These are phyloP conservation scores for Stomatorhinus ivindoensis DNA, from an alignment of 2,113 vertebrate genomes.

Conservation along the genomic window DNA sequence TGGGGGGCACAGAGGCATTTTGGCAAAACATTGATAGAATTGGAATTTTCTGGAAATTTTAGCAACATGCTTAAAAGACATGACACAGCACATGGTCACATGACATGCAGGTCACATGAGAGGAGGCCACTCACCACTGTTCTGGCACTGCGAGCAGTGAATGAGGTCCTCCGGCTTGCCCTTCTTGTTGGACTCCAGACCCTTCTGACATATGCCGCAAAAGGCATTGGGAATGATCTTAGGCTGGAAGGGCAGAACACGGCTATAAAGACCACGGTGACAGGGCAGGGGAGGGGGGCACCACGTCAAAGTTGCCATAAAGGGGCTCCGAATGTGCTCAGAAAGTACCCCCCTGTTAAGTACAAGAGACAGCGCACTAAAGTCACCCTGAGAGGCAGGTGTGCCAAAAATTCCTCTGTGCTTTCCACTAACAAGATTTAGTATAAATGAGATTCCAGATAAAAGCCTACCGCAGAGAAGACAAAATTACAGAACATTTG, in stretches of 20 bases:
- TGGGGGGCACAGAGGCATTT: slow-evolving; percentile 40
- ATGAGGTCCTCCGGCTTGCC: slow-evolving; percentile 91
- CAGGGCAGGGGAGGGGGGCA: slow-evolving; percentile 42
- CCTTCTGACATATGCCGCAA: slow-evolving; percentile 99
- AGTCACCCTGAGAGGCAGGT: not conserved
- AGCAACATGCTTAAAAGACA: not conserved
- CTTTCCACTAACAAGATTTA: not conserved
- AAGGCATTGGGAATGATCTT: slow-evolving; percentile 98
- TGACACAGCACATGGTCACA: not conserved
- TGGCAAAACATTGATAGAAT: not conserved
- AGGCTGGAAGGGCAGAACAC: slow-evolving; percentile 99
- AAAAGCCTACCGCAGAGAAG: not conserved
- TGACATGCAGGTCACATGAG: not conserved
- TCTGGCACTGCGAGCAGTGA: slow-evolving; percentile 98
- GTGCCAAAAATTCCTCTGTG: not conserved
- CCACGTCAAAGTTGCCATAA: slow-evolving; percentile 23
- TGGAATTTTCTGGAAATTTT: not conserved
- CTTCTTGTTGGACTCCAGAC: slow-evolving; percentile 97
- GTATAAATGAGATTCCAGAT: not conserved
- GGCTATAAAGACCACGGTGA: slow-evolving; percentile 84
- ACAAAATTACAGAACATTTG: not conserved
- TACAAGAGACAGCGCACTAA: not conserved
- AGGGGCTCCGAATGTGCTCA: not conserved
- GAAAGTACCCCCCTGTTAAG: not conserved
- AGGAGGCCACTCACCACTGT: slow-evolving; percentile 81